phyloP scores from a whole-genome alignment of 2,888 invertebrate genomes.

The Ceraclea dissimilis region DNA sequence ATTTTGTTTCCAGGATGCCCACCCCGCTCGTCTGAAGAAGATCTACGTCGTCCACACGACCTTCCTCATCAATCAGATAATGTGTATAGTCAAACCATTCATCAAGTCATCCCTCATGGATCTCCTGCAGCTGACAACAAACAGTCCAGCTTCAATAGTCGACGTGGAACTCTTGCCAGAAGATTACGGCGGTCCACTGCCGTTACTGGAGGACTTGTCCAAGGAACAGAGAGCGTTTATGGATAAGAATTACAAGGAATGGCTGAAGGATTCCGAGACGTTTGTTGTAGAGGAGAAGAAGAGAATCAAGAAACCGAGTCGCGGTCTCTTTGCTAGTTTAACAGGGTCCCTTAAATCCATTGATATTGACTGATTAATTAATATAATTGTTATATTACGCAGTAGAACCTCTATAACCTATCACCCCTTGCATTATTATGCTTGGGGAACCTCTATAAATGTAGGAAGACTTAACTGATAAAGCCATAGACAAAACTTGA shows the following conservation, averaged over 20 bases:
- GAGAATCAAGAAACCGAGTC: conserved; percentile 42
- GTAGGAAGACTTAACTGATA: too few relatives aligned
- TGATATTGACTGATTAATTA: conserved; percentile 40
- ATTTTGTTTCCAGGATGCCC: conserved; percentile 49
- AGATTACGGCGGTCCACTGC: conserved; percentile 56
- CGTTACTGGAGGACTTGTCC: conserved; percentile 46
- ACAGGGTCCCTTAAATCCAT: conserved; percentile 45
- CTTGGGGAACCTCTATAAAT: too few relatives aligned
- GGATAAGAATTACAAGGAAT: conserved; percentile 52
- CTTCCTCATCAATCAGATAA: conserved; percentile 60
- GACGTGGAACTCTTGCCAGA: conserved; percentile 41
- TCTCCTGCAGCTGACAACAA: conserved; percentile 51
- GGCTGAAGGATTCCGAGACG: conserved; percentile 53
- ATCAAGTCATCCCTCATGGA: conserved; percentile 55
- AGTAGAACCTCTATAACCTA: too few relatives aligned
- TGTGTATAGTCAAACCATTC: conserved; percentile 57
- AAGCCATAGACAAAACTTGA: too few relatives aligned
- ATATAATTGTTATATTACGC: not conserved
- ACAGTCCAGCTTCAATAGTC: conserved; percentile 43
- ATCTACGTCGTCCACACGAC: conserved; percentile 60
- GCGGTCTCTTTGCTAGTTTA: conserved; percentile 45
- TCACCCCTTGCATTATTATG: too few relatives aligned
- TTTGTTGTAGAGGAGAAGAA: conserved; percentile 49
- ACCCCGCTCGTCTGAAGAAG: conserved; percentile 57
- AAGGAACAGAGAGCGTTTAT: conserved; percentile 49